Conservation (phyloP, 2,113 vertebrate species). For the Mesocricetus auratus region DNA sequence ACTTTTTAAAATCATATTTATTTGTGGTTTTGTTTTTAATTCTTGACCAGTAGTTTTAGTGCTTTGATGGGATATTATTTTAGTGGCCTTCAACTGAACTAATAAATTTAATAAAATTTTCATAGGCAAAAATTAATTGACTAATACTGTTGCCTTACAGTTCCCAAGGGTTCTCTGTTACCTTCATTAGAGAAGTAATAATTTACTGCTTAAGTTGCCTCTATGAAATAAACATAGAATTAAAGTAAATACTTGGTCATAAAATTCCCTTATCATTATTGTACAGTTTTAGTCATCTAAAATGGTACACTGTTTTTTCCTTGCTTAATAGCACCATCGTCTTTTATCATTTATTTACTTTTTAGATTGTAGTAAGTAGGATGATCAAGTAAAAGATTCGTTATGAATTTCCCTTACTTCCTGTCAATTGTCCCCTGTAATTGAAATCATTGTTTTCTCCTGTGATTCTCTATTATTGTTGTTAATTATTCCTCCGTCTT, state of each 20-base stretch:
- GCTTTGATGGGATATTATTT: slow-evolving; percentile 30
- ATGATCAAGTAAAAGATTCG: background rate
- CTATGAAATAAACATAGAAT: slow-evolving; percentile 7
- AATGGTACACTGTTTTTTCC: background rate
- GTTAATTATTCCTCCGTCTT: background rate
- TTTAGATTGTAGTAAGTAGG: background rate
- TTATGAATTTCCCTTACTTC: background rate
- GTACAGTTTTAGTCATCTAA: background rate
- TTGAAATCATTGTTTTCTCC: background rate
- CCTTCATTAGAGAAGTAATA: slow-evolving; percentile 46
- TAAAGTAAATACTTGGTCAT: background rate
- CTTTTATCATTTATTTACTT: background rate
- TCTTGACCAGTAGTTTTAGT: slow-evolving; percentile 43
- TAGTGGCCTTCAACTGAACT: slow-evolving; percentile 16
- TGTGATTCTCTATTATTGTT: background rate
- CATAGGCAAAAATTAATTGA: slow-evolving; percentile 31
- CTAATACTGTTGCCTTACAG: background rate
- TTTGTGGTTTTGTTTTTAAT: slow-evolving; percentile 15
- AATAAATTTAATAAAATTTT: slow-evolving; percentile 56
- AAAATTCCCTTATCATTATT: background rate
- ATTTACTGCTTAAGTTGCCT: background rate
- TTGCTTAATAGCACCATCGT: background rate
- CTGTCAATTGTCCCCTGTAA: background rate
- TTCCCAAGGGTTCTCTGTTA: background rate
- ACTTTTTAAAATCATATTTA: slow-evolving; percentile 36